These are phyloP conservation scores for Nephrotoma appendiculata DNA, from an alignment of 2,888 invertebrate species.

Conservation along the genomic window DNA sequence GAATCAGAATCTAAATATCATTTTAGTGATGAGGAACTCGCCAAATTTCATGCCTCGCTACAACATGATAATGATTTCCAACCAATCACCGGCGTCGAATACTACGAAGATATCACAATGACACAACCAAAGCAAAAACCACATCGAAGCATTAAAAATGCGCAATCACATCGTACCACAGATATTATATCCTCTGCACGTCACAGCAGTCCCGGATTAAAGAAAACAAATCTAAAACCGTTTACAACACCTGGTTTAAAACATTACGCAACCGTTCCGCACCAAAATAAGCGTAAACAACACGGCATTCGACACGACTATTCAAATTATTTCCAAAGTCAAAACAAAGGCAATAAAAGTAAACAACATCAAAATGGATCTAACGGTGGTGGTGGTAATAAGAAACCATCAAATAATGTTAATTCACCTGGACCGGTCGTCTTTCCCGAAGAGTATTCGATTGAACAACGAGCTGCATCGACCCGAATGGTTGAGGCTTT, in stretches of 20 bases:
- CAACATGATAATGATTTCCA: not conserved
- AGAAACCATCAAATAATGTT: not conserved
- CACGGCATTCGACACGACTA: not conserved
- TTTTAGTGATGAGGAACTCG: not conserved
- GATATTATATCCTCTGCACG: conserved; percentile 10
- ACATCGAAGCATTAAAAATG: not conserved
- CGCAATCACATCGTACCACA: conserved; percentile 20
- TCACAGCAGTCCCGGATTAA: conserved; percentile 17
- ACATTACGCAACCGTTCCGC: conserved; percentile 24
- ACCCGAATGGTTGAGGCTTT: conserved; percentile 5
- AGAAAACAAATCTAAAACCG: conserved; percentile 28
- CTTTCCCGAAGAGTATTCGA: conserved; percentile 4
- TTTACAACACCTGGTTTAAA: conserved; percentile 35
- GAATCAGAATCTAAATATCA: not conserved
- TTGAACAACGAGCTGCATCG: conserved; percentile 5
- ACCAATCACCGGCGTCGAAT: not conserved
- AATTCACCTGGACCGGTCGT: conserved; percentile 2
- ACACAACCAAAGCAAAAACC: not conserved
- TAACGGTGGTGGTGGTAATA: not conserved
- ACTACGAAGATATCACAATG: not conserved
- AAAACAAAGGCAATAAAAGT: not conserved
- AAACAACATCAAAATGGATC: not conserved
- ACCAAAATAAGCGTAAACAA: not conserved
- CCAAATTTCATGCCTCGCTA: not conserved
- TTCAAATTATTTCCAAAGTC: not conserved